phyloP scores from a whole-genome alignment of 2,113 vertebrate genomes.

The Mobula hypostoma region DNA sequence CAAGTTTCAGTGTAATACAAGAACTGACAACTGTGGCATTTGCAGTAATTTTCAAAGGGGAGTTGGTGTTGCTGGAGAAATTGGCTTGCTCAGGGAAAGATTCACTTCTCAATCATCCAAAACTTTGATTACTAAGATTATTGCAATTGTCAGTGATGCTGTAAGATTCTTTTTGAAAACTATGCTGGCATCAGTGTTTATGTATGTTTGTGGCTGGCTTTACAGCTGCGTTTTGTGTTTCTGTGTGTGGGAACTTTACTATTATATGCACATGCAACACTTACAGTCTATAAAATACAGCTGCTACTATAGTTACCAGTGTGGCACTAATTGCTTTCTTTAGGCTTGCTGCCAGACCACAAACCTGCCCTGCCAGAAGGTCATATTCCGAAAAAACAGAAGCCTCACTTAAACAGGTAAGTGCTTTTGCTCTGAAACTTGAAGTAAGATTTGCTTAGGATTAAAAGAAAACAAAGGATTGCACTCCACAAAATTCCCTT shows the following conservation, averaged over 20 bases:
- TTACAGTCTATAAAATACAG: constrained; percentile 35
- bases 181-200: not conserved
- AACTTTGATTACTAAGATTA: not conserved
- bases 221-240: not conserved
- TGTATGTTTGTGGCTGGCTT: constrained; percentile 1
- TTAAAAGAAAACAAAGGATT: not conserved
- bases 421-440: constrained; percentile 18
- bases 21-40: not conserved
- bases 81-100: not conserved
- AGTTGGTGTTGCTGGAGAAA: not conserved
- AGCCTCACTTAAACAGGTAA: constrained; percentile 76
- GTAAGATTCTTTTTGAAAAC: not conserved
- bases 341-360: constrained; percentile 94
- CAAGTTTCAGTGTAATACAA: not conserved
- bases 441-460: not conserved
- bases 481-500: not conserved
- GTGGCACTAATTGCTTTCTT: constrained; percentile 40
- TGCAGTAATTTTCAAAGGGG: not conserved
- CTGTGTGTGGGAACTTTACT: constrained; percentile 29
- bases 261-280: not conserved
- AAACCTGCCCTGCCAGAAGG: constrained; percentile 76
- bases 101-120: not conserved
- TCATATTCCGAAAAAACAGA: constrained; percentile 61
- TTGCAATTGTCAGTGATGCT: not conserved
- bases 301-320: constrained; percentile 31